These are phyloP conservation scores for Psix sp. DNA, from an alignment of 1,140 invertebrate genomes.

Conservation along the genomic window DNA sequence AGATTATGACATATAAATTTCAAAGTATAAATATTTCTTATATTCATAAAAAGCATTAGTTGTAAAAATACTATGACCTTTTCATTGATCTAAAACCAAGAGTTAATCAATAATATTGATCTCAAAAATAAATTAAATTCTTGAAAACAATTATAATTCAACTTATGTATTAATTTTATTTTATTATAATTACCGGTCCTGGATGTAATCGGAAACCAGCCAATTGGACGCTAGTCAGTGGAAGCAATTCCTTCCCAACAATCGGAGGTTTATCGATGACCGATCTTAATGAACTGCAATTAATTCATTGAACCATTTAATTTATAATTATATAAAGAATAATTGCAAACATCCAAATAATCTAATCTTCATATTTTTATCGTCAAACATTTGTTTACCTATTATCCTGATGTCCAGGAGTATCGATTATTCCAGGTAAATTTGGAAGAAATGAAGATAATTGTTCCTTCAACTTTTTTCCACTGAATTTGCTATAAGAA, in stretches of 20 bases:
- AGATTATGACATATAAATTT: too few relatives aligned
- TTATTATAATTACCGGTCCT: conserved; percentile 86
- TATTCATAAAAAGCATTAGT: too few relatives aligned
- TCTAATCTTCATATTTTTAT: not conserved
- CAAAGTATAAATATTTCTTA: too few relatives aligned
- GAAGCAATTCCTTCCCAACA: conserved; percentile 94
- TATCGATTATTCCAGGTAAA: conserved; percentile 95
- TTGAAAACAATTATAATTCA: too few relatives aligned
- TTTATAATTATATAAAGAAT: too few relatives aligned
- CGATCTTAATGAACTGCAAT: conserved; percentile 89
- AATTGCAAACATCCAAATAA: conserved; percentile 3
- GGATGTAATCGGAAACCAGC: conserved; percentile 97
- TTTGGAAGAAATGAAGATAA: conserved; percentile 96
- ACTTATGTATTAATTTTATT: not conserved
- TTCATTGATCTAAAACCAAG: too few relatives aligned
- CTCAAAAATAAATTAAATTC: too few relatives aligned
- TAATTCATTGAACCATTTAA: not conserved
- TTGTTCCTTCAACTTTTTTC: conserved; percentile 97
- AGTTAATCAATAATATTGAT: too few relatives aligned
- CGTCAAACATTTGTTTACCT: conserved; percentile 75
- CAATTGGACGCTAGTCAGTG: conserved; percentile 91
- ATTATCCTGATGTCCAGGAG: conserved; percentile 86
- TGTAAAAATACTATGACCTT: too few relatives aligned
- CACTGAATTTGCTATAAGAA: conserved; percentile 98
- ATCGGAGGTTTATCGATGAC: conserved; percentile 99